Conservation (phyloP, 2,113 vertebrate species). For the Sinocyclocheilus grahami region DNA sequence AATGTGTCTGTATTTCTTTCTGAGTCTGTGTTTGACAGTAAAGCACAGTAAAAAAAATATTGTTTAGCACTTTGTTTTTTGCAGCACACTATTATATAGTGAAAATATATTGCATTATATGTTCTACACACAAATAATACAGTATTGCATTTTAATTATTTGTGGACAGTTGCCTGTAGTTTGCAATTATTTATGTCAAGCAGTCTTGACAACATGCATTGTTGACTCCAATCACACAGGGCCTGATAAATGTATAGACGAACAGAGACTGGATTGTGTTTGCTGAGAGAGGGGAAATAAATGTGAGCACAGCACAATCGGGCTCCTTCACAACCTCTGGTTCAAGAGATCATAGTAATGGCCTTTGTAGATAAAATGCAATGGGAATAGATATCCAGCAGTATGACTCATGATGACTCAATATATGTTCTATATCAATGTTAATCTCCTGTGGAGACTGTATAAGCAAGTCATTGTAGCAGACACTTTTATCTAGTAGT, state of each 20-base stretch:
- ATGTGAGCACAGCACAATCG: slow-evolving; percentile 2
- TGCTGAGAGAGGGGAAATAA: slow-evolving; percentile 19
- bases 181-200: not conserved
- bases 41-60: not conserved
- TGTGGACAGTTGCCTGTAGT: not conserved
- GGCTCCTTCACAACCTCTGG: not conserved
- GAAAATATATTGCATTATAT: not conserved
- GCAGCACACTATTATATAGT: not conserved
- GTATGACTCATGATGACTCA: not conserved
- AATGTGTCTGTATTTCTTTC: not conserved
- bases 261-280: slow-evolving; percentile 29
- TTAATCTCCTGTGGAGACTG: not conserved
- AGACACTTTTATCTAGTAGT: not conserved
- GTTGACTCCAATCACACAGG: slow-evolving; percentile 1
- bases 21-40: not conserved
- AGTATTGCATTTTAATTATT: not conserved
- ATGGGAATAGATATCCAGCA: not conserved
- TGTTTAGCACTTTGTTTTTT: not conserved
- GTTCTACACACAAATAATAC: not conserved
- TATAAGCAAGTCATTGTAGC: not conserved
- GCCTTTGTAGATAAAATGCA: not conserved
- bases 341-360: not conserved
- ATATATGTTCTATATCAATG: slow-evolving; percentile 5
- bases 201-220: not conserved
- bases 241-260: not conserved